phyloP scores from a whole-genome alignment of 2,888 invertebrate species.

The Campoplex capitator region DNA sequence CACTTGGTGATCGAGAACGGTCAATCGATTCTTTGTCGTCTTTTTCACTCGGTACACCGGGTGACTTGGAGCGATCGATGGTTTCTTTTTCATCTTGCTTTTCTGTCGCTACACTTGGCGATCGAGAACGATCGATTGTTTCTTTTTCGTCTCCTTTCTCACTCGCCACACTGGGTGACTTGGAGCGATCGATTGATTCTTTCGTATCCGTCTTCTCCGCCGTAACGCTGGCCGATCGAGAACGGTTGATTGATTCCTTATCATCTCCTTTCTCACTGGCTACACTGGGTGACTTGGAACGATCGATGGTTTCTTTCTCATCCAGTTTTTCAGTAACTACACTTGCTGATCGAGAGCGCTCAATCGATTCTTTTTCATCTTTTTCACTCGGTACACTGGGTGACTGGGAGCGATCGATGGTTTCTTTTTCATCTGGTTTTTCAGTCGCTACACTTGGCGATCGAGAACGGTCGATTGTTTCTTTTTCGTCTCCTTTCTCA shows the following conservation, averaged over 20 bases:
- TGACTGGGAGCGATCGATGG: slow-evolving; percentile 17
- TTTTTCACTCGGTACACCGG: slow-evolving; percentile 18
- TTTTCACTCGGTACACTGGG: slow-evolving; percentile 28
- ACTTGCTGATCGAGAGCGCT: slow-evolving; percentile 47
- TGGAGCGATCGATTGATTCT: background rate
- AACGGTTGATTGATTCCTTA: slow-evolving; percentile 45
- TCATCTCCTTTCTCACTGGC: slow-evolving; percentile 42
- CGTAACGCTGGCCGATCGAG: slow-evolving; percentile 45
- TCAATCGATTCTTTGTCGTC: slow-evolving; percentile 55
- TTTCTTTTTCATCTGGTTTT: slow-evolving; percentile 52
- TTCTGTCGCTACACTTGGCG: slow-evolving; percentile 52
- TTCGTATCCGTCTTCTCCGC: slow-evolving; percentile 31
- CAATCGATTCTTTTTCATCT: slow-evolving; percentile 10
- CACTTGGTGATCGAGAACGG: slow-evolving; percentile 53
- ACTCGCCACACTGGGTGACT: slow-evolving; percentile 35
- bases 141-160: slow-evolving; percentile 44
- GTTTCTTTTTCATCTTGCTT: slow-evolving; percentile 13
- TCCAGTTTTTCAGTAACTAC: slow-evolving; percentile 7
- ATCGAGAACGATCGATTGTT: slow-evolving; percentile 18
- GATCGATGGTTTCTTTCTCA: background rate
- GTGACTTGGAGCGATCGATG: slow-evolving; percentile 18
- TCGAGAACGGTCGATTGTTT: slow-evolving; percentile 2
- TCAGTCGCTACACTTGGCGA: slow-evolving; percentile 41
- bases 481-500: slow-evolving; percentile 21
- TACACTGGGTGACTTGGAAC: slow-evolving; percentile 32